A percentile compares a stretch with the other conserved stretches of the same genome.
These are phyloP conservation scores for Drosophila lacertosa DNA, from an alignment of 1,140 invertebrate genomes.

Conservation along the genomic window DNA sequence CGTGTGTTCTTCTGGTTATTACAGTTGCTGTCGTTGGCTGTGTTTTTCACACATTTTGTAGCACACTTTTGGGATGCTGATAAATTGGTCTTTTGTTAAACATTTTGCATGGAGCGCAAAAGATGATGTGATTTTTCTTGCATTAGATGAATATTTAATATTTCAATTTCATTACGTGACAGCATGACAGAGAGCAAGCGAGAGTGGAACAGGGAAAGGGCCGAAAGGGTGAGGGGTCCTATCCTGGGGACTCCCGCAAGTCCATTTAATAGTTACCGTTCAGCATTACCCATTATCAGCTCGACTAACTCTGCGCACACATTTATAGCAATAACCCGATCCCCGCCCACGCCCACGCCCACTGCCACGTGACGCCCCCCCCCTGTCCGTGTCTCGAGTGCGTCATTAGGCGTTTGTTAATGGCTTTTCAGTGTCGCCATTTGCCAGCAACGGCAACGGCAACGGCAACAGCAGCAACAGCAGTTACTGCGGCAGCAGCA, in stretches of 20 bases:
- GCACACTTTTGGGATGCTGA: constrained; percentile 77
- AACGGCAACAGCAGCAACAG: constrained; percentile 1
- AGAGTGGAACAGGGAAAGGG: neutral
- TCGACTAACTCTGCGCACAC: constrained; percentile 36
- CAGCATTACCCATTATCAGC: constrained; percentile 66
- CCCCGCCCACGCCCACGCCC: neutral
- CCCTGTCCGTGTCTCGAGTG: constrained; percentile 64
- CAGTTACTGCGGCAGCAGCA: neutral
- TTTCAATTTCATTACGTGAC: constrained; percentile 65
- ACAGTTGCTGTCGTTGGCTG: constrained; percentile 20
- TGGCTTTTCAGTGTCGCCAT: constrained; percentile 74
- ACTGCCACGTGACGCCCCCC: neutral
- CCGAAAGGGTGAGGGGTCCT: neutral
- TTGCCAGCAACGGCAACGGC: constrained; percentile 32
- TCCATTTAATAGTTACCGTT: constrained; percentile 54
- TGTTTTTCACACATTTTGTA: constrained; percentile 60
- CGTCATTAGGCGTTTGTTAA: constrained; percentile 77
- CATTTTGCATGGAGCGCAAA: constrained; percentile 53
- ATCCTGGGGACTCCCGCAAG: constrained; percentile 27
- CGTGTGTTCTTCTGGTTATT: constrained; percentile 27
- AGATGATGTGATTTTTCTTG: constrained; percentile 72
- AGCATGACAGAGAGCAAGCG: neutral
- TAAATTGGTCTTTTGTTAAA: constrained; percentile 74
- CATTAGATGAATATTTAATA: constrained; percentile 77
- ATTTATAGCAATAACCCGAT: neutral